A percentile compares a stretch with the other conserved stretches of the same genome.
These are phyloP conservation scores for Pycnonotus jocosus DNA, from an alignment of 2,113 vertebrate species.

Conservation along the genomic window DNA sequence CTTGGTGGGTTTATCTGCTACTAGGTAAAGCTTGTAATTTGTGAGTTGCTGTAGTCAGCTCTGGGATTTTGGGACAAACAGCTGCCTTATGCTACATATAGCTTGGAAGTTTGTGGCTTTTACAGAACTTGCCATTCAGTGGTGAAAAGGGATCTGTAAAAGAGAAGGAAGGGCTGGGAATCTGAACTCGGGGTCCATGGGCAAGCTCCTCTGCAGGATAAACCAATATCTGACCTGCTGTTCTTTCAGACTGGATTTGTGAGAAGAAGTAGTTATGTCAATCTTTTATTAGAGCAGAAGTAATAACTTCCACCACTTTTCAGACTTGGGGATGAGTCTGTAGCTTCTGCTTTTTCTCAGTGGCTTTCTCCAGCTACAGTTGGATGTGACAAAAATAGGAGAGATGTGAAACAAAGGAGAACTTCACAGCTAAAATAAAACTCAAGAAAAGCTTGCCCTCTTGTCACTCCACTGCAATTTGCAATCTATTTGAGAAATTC, in stretches of 20 bases:
- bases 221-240: neutral
- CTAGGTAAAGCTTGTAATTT: conserved; percentile 79
- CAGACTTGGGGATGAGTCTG: neutral
- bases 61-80: conserved; percentile 74
- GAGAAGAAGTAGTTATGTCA: neutral
- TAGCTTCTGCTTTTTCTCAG: conserved; percentile 7
- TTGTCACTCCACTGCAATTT: neutral
- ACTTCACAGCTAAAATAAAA: neutral
- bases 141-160: conserved; percentile 11
- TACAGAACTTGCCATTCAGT: conserved; percentile 60
- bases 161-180: neutral
- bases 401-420: neutral
- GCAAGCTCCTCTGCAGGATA: neutral
- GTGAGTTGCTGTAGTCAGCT: conserved; percentile 76
- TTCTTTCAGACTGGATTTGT: neutral
- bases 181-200: neutral
- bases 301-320: neutral
- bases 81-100: conserved; percentile 73
- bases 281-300: neutral
- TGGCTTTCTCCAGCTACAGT: neutral
- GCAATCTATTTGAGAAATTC: neutral
- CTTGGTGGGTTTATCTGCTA: conserved; percentile 59
- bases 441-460: neutral
- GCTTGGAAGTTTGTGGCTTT: conserved; percentile 76
- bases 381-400: neutral